Percentiles rank a stretch among this genome's conserved stretches.
phyloP scores from a whole-genome alignment of 2,888 invertebrate species.

The Sphaerophoria rueppellii region DNA sequence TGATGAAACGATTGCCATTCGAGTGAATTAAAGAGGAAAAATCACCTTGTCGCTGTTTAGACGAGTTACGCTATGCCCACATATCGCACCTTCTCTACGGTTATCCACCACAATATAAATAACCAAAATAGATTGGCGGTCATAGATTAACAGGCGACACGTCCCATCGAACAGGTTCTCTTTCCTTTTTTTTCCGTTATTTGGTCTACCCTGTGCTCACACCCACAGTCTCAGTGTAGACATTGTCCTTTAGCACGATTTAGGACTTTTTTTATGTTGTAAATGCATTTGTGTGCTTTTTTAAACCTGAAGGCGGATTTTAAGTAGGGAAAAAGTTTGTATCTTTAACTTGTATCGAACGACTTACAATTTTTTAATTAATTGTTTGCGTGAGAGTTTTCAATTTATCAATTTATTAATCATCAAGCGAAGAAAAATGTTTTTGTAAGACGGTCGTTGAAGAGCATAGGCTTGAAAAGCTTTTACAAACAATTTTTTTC shows the following conservation, averaged over 20 bases:
- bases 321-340: background rate
- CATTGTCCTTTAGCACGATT: background rate
- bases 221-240: background rate
- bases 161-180: conserved; percentile 61
- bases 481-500: background rate
- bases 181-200: conserved; percentile 2
- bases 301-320: background rate
- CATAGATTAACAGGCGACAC: conserved; percentile 68
- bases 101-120: conserved; percentile 54
- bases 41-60: conserved; percentile 42
- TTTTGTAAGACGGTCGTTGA: background rate
- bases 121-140: conserved; percentile 65
- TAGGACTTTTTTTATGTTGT: background rate
- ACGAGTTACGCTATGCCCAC: conserved; percentile 65
- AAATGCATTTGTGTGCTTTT: conserved; percentile 35
- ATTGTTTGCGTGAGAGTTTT: conserved; percentile 72
- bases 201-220: background rate
- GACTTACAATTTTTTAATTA: conserved; percentile 69
- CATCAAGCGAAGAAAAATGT: conserved; percentile 63
- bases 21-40: conserved; percentile 24
- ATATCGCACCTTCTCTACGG: conserved; percentile 65
- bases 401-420: conserved; percentile 73
- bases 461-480: conserved; percentile 8
- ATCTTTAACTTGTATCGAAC: conserved; percentile 50
- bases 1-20: conserved; percentile 13